phyloP scores from a whole-genome alignment of 2,888 invertebrate genomes.

The Perizoma flavofasciatum region DNA sequence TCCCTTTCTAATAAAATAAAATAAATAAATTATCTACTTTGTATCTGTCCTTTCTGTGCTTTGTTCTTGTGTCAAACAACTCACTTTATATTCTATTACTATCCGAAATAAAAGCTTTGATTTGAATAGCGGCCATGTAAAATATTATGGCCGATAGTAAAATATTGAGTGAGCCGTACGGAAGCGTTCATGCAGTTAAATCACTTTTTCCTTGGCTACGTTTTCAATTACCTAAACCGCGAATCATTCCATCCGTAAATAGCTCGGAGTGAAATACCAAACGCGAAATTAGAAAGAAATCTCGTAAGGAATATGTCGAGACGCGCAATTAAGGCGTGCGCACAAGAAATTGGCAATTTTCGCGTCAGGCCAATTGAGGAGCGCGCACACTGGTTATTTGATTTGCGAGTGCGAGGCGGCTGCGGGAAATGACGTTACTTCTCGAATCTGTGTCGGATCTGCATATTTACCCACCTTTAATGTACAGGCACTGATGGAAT shows the following conservation, averaged over 20 bases:
- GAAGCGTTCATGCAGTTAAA: no score
- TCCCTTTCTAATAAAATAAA: no score
- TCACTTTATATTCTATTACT: no score
- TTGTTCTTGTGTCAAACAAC: no score
- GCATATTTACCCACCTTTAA: background rate
- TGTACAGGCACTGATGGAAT: background rate
- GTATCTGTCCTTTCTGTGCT: no score
- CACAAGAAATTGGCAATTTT: constrained; percentile 66
- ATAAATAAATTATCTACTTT: no score
- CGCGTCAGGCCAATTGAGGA: constrained; percentile 55
- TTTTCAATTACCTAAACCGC: constrained; percentile 7
- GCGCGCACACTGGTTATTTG: constrained; percentile 32
- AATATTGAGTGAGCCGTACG: no score
- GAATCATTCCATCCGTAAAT: constrained; percentile 8
- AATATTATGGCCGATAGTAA: no score
- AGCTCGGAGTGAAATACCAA: constrained; percentile 25
- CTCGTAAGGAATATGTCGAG: constrained; percentile 43
- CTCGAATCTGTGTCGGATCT: background rate
- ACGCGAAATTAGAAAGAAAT: constrained; percentile 38
- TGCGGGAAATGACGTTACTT: constrained; percentile 19
- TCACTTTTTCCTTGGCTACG: background rate
- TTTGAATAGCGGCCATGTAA: no score
- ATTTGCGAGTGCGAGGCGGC: constrained; percentile 24
- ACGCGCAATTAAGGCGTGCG: constrained; percentile 50
- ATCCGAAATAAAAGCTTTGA: no score